phyloP scores from a whole-genome alignment of 2,797 vertebrate genomes.

The Balearica regulorum region DNA sequence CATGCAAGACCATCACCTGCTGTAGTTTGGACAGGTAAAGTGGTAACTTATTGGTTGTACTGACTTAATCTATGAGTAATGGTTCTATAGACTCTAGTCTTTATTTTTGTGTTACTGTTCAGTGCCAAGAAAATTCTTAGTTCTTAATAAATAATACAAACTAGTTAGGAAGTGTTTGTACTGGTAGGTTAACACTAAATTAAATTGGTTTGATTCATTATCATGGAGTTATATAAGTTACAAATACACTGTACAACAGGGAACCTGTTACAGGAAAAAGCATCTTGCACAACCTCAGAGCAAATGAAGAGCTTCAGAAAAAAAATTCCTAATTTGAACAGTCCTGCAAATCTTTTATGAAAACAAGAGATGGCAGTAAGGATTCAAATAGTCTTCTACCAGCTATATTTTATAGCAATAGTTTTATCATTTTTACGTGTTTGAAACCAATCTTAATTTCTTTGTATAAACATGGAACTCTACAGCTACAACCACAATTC shows the following conservation, averaged over 20 bases:
- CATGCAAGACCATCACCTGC: background rate
- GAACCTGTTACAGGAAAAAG: background rate
- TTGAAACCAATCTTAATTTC: background rate
- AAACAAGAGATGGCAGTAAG: background rate
- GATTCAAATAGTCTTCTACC: background rate
- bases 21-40: background rate
- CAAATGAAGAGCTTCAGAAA: background rate
- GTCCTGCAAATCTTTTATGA: background rate
- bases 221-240: background rate
- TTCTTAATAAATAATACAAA: background rate
- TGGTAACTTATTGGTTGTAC: background rate
- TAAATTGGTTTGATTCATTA: background rate
- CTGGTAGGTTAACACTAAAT: background rate
- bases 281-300: background rate
- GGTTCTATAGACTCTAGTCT: background rate
- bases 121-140: background rate
- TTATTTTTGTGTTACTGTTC: background rate
- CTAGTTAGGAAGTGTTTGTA: background rate
- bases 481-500: background rate
- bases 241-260: background rate
- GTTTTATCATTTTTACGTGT: background rate
- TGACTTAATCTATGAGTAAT: background rate
- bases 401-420: background rate
- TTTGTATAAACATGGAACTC: background rate
- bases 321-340: background rate